Base-by-base conservation (phyloP, 1,140 invertebrate species). In the Drosophila busckii region DNA sequence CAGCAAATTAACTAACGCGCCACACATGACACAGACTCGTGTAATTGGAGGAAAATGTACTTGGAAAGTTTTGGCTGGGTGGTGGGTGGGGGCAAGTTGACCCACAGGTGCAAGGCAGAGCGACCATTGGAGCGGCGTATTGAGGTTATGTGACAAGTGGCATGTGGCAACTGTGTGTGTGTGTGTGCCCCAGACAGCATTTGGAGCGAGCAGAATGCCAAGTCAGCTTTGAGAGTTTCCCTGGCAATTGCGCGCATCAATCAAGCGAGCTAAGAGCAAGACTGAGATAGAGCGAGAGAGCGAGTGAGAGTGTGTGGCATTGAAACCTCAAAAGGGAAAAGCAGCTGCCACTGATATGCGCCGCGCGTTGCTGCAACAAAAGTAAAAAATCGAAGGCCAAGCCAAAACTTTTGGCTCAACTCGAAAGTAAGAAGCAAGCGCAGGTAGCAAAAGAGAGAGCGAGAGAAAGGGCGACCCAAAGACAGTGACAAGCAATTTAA, bases 1-100 rank as follows among this genome's bases (percentile, higher is more conserved):
- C 41, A 55, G 64, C 68, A 73, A 73, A 80, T 80, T 80, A 80
- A 80, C 73, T 71, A 46, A n/a, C n/a, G n/a, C n/a, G n/a, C n/a
- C n/a, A n/a, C n/a, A n/a, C 73, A 71, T 80, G 73, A 73, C 73
- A 80, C 64, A 80, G n/a, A n/a, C n/a, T n/a, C n/a, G n/a, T n/a
- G n/a, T n/a, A n/a, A n/a, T n/a, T n/a, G n/a, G n/a, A n/a, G n/a
- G n/a, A n/a, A n/a, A n/a, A n/a, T n/a, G n/a, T n/a, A n/a, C n/a
- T n/a, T n/a, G n/a, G n/a, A n/a, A n/a, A n/a, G n/a, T n/a, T n/a
- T n/a, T n/a, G n/a, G n/a, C n/a, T n/a, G n/a, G n/a, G n/a, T n/a
- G n/a, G n/a, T n/a, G n/a, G n/a, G n/a, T n/a, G n/a, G n/a, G n/a
- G n/a, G n/a, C n/a, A n/a, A 20, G 28, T 23, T 46, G 52, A 23